Percentiles rank a stretch among this genome's conserved stretches.
Evolutionary conservation across 2,797 vertebrate genomes (phyloP).

Genomic region (Nyctalus aviator): DNA sequence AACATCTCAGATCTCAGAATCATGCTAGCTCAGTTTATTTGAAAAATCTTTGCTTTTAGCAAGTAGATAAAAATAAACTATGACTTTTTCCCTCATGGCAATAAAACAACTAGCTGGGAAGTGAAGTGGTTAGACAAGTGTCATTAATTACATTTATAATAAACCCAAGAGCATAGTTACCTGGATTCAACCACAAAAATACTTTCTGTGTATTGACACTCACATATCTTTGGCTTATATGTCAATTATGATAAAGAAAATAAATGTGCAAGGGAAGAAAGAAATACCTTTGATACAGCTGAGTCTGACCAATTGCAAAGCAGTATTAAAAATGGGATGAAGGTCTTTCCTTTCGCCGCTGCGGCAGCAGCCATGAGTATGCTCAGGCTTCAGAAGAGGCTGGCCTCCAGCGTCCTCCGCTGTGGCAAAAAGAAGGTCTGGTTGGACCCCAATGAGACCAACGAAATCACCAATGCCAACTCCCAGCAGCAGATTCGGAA

Average conservation of each 20-base stretch:
- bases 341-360: too few relatives aligned
- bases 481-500: too few relatives aligned
- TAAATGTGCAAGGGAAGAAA: conserved; percentile 48
- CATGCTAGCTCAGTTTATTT: conserved; percentile 52
- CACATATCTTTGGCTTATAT: conserved; percentile 65
- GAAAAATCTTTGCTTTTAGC: conserved; percentile 65
- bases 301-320: conserved; percentile 40
- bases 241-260: conserved; percentile 69
- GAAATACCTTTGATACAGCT: conserved; percentile 34
- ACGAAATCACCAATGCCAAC: too few relatives aligned
- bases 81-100: conserved; percentile 24
- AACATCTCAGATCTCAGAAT: conserved; percentile 16
- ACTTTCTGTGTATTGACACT: background rate
- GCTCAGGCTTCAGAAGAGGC: too few relatives aligned
- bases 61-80: conserved; percentile 69
- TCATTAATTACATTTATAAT: conserved; percentile 76
- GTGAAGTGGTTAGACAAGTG: conserved; percentile 64
- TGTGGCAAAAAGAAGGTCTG: too few relatives aligned
- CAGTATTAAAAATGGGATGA: background rate
- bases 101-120: conserved; percentile 66
- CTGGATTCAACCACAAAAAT: conserved; percentile 48
- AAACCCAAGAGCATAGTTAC: conserved; percentile 61
- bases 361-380: too few relatives aligned
- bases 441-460: too few relatives aligned
- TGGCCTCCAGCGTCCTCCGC: too few relatives aligned